These are phyloP conservation scores for Pyrgilauda ruficollis DNA, from an alignment of 2,113 vertebrate species.

Conservation along the genomic window DNA sequence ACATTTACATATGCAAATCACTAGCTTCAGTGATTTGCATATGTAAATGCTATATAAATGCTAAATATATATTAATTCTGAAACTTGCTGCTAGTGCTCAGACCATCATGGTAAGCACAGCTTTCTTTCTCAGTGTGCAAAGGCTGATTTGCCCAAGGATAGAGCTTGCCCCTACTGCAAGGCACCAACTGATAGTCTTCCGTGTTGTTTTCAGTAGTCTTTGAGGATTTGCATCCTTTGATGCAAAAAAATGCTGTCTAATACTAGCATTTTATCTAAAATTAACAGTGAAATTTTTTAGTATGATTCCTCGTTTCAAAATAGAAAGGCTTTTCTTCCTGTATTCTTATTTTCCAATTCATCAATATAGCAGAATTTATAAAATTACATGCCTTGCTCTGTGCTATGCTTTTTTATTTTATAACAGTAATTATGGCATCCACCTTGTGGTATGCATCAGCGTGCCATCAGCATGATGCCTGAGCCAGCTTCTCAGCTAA, in stretches of 20 bases:
- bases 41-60: constrained; percentile 23
- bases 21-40: not conserved
- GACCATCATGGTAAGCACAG: not conserved
- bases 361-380: constrained; percentile 43
- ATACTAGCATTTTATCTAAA: constrained; percentile 46
- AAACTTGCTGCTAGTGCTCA: not conserved
- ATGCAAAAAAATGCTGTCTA: constrained; percentile 23
- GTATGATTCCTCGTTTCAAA: constrained; percentile 4
- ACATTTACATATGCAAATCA: constrained; percentile 5
- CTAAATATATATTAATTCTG: not conserved
- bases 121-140: not conserved
- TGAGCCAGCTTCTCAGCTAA: not conserved
- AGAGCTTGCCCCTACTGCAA: not conserved
- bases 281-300: not conserved
- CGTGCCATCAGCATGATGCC: not conserved
- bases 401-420: not conserved
- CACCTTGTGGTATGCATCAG: not conserved
- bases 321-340: constrained; percentile 32
- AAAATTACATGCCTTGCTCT: constrained; percentile 27
- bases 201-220: constrained; percentile 32
- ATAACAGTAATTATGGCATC: constrained; percentile 1
- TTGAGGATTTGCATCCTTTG: not conserved
- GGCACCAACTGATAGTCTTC: not conserved
- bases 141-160: not conserved
- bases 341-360: constrained; percentile 55